Conservation (phyloP, 35 echinoderm and acorn worm species). For the Hemicentrotus pulcherrimus region DNA sequence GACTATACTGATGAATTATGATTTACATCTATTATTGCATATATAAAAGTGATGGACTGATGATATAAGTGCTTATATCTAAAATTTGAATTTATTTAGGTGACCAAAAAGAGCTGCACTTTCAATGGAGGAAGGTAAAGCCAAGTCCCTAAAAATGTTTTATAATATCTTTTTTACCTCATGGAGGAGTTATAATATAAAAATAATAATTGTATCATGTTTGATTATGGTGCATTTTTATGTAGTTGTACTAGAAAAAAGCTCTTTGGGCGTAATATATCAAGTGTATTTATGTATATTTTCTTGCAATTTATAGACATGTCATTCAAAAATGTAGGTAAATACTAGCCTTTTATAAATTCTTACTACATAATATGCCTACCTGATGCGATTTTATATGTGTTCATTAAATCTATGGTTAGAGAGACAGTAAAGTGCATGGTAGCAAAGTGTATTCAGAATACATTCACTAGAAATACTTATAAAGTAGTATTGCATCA, state of each 20-base stretch:
- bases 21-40: background rate
- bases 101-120: no score
- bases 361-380: background rate
- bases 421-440: background rate
- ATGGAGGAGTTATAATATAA: background rate
- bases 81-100: no score
- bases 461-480: background rate
- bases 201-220: background rate
- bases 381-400: background rate
- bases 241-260: conserved; percentile 6
- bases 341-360: conserved; percentile 11
- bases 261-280: background rate
- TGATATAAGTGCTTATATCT: background rate
- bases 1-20: background rate
- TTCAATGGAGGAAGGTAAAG: no score
- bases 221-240: background rate
- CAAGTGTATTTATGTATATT: background rate
- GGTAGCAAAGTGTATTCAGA: background rate
- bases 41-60: background rate
- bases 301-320: background rate
- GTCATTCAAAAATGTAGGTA: background rate
- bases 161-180: background rate
- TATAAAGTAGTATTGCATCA: background rate
- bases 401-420: background rate
- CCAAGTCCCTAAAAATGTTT: background rate